A percentile compares a stretch with the other conserved stretches of the same genome.
Conservation (phyloP, 2,113 vertebrate genomes). For the Eretmochelys imbricata region DNA sequence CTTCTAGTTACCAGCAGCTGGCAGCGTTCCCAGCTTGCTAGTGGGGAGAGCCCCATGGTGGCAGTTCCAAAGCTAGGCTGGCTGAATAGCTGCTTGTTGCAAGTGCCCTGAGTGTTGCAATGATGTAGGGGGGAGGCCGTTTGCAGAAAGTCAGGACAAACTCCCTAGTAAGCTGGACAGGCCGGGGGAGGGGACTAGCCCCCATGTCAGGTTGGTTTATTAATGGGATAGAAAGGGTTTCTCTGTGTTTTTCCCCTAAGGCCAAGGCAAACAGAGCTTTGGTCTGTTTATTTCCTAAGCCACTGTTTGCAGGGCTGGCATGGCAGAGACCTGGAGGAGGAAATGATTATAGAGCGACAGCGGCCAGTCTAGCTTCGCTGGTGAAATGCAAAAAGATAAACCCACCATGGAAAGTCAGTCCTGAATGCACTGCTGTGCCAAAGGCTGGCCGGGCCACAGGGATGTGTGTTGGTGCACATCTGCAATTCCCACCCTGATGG, state of each 20-base stretch:
- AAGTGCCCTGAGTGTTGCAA: not conserved
- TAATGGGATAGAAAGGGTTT: not conserved
- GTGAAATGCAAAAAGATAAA: not conserved
- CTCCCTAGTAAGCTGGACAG: not conserved
- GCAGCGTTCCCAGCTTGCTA: not conserved
- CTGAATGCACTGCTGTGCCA: not conserved
- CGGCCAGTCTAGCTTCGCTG: not conserved
- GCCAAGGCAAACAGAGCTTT: not conserved
- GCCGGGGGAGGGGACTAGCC: not conserved
- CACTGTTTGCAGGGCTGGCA: not conserved
- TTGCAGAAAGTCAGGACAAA: not conserved
- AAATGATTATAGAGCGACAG: not conserved
- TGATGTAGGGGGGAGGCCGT: not conserved
- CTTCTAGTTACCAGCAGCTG: constrained; percentile 3
- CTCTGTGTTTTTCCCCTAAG: not conserved
- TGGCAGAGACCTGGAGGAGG: not conserved
- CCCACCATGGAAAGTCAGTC: not conserved
- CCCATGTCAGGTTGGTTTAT: not conserved
- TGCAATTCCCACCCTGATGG: not conserved
- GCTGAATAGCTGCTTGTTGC: not conserved
- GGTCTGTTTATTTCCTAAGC: not conserved
- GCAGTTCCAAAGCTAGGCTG: not conserved
- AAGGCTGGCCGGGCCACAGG: not conserved
- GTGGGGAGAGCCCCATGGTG: not conserved
- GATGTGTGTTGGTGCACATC: not conserved